Evolutionary conservation across 2,113 vertebrate genomes (phyloP).

Genomic region (Prunella fulvescens): DNA sequence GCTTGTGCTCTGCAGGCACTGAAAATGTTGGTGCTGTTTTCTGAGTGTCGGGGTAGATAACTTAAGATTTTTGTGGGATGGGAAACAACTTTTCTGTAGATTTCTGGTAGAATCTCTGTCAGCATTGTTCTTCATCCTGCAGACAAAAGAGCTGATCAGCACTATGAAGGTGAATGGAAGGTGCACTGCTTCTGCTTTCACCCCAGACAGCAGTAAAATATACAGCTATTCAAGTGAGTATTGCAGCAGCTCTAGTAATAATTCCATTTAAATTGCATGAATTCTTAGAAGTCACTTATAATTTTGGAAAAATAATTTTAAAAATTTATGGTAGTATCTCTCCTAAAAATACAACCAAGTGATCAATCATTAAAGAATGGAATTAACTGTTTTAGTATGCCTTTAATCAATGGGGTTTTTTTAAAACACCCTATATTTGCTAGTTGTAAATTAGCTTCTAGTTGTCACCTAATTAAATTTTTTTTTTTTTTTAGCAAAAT

Average conservation of each 20-base stretch:
- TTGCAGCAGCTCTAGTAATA: background rate
- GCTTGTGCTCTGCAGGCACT: background rate
- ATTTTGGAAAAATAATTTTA: background rate
- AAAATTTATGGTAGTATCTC: background rate
- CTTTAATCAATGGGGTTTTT: background rate
- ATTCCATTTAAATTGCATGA: background rate
- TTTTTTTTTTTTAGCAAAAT: background rate
- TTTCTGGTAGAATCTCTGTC: background rate
- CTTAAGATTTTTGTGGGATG: background rate
- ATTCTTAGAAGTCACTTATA: background rate
- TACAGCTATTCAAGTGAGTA: slow-evolving; percentile 82
- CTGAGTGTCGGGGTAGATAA: background rate
- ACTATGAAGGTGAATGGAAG: slow-evolving; percentile 90
- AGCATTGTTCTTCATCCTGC: slow-evolving; percentile 1
- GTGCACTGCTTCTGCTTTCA: slow-evolving; percentile 77
- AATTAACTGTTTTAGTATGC: background rate
- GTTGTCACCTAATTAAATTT: background rate
- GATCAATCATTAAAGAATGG: background rate
- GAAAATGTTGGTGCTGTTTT: background rate
- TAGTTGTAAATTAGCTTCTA: background rate
- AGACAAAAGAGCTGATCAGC: slow-evolving; percentile 89
- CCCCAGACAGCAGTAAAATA: slow-evolving; percentile 83
- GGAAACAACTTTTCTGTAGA: background rate
- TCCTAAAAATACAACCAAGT: background rate
- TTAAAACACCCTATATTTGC: background rate